Percentiles rank a stretch among this genome's conserved stretches.
phyloP scores from a whole-genome alignment of 2,888 invertebrate genomes.

The Hedychridium roseum region DNA sequence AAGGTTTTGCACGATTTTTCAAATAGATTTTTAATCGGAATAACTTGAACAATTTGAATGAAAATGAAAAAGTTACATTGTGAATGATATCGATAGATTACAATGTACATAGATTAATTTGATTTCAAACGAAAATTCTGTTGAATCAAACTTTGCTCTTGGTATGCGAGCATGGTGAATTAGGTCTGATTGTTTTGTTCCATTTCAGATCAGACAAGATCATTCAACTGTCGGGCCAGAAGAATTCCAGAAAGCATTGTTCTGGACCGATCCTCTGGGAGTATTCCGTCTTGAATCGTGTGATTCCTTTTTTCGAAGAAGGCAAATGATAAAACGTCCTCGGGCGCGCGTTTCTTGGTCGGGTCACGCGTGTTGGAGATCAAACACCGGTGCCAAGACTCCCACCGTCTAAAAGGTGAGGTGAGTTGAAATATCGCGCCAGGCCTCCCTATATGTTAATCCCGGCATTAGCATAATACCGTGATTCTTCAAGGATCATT shows the following conservation, averaged over 20 bases:
- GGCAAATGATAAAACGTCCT: constrained; percentile 45
- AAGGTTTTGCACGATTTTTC: no score
- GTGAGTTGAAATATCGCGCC: constrained; percentile 61
- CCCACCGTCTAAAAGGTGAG: constrained; percentile 46
- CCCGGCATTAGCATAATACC: constrained; percentile 62
- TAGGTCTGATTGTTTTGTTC: no score
- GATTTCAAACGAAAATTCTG: no score
- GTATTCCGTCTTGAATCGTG: constrained; percentile 21
- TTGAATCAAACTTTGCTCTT: no score
- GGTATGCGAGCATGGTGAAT: no score
- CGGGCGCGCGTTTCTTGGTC: constrained; percentile 38
- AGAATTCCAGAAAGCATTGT: constrained; percentile 30
- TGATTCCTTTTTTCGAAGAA: constrained; percentile 28
- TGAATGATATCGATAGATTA: no score
- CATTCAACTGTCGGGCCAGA: no score
- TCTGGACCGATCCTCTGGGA: constrained; percentile 27
- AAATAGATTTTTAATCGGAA: no score
- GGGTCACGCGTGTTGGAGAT: constrained; percentile 44
- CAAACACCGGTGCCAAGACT: constrained; percentile 44
- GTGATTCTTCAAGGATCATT: constrained; percentile 64
- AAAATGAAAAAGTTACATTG: no score
- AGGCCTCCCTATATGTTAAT: constrained; percentile 62
- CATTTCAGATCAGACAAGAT: no score
- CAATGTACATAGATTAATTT: no score
- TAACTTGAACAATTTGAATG: no score